Conservation (phyloP, 2,888 invertebrate genomes). For the Coleophora deauratella region DNA sequence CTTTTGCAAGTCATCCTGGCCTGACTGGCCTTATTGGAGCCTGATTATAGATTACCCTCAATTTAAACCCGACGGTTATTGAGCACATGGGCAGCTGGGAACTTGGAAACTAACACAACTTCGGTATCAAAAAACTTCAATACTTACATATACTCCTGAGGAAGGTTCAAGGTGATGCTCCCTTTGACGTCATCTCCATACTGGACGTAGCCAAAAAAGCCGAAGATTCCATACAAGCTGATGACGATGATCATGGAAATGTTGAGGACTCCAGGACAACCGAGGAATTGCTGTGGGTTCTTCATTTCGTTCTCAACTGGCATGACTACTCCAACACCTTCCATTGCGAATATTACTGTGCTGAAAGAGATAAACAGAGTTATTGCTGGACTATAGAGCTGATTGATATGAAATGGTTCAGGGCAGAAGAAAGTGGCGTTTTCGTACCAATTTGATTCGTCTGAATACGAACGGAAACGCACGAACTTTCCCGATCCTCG, state of each 20-base stretch:
- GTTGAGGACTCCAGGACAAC: constrained; percentile 89
- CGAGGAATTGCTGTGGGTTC: constrained; percentile 84
- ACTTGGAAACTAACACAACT: no score
- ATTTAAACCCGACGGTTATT: no score
- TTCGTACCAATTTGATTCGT: no score
- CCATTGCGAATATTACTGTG: constrained; percentile 97
- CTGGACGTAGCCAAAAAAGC: constrained; percentile 92
- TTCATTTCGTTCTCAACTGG: constrained; percentile 96
- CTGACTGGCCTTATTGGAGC: no score
- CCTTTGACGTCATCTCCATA: constrained; percentile 82
- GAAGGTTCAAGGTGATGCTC: constrained; percentile 90
- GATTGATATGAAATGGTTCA: no score
- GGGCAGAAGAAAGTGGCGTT: no score
- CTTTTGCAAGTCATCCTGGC: no score
- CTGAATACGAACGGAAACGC: no score
- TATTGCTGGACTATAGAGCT: no score
- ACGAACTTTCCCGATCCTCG: no score
- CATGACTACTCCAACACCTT: constrained; percentile 94
- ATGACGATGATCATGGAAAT: constrained; percentile 89
- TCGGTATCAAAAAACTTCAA: not conserved
- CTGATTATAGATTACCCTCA: no score
- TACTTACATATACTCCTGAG: constrained; percentile 78
- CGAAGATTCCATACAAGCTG: constrained; percentile 83
- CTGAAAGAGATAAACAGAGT: constrained; percentile 44
- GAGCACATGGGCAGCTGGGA: no score